Conservation (phyloP, 2,113 vertebrate species). For the Muscicapa adusta region DNA sequence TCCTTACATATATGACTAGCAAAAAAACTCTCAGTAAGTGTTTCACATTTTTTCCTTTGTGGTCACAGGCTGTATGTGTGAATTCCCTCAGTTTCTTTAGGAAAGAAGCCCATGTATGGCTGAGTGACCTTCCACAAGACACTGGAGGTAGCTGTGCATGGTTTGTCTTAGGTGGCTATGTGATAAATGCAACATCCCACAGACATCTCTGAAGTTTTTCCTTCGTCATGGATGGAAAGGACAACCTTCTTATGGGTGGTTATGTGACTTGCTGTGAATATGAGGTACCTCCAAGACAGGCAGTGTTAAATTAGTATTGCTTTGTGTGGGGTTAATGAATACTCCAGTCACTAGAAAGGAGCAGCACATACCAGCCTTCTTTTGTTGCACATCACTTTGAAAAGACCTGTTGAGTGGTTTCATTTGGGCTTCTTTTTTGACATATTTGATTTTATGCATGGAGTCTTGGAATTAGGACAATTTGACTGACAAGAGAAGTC, state of each 20-base stretch:
- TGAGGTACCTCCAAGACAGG: not conserved
- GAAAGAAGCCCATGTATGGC: not conserved
- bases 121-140: not conserved
- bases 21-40: not conserved
- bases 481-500: not conserved
- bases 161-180: rapidly evolving
- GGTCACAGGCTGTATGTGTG: not conserved
- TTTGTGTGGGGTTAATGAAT: not conserved
- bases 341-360: not conserved
- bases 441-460: not conserved
- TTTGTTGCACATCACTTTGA: not conserved
- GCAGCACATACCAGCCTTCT: not conserved
- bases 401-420: not conserved
- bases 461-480: not conserved
- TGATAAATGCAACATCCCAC: not conserved
- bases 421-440: not conserved
- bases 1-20: not conserved
- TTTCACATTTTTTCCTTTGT: not conserved
- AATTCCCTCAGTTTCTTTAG: not conserved
- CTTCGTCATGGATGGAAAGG: not conserved
- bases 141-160: not conserved
- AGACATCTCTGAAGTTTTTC: not conserved
- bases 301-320: not conserved
- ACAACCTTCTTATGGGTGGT: not conserved
- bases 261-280: not conserved